Base-by-base conservation (phyloP, 2,797 vertebrate species). In the Lagocephalus sceleratus region DNA sequence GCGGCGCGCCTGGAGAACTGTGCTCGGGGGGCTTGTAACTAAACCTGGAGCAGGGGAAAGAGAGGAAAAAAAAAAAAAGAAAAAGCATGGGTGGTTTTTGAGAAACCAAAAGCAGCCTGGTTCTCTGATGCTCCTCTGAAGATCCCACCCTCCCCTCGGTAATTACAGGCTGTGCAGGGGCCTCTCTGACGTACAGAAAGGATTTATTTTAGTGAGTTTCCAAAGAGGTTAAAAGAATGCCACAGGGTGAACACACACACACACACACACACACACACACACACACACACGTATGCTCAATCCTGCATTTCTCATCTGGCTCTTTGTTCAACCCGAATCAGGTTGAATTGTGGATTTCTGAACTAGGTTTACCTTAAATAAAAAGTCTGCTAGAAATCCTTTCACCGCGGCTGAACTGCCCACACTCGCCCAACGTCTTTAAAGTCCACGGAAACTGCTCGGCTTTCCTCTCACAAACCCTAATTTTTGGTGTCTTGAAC, bases 141-240 rank as follows among this genome's bases (percentile, higher is more conserved):
- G 77, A 85, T 82, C 84, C 83, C 87, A 82, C 83, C 82, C 83
- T 81, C 78, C 71, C 58, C 47, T 54, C 60, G 11, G 84, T 92
- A 92, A 92, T 92, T 91, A 91, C 87, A 91, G 90, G 87, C 83
- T 90, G 82, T 85, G 76, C 78, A 78, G 85, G 83, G 85, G 87
- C 89, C 90, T 87, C 88, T 86, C 89, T 91, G 90, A 91, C 90
- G 87, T 90, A 90, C 66, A 66, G 79, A 83, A 87, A 90, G 86
- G 88, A 91, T 91, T 92, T 92, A 90, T 91, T 92, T 92, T 90
- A 86, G 89, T 85, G 84, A 87, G 86, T 91, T 92, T 91, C 89
- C 89, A 90, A 88, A 87, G 85, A 90, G 90, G 87, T 90, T 91
- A 90, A 90, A 91, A 88, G 87, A 92, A 91, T 89, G 85, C 85